Base-by-base conservation (phyloP, 2,888 invertebrate genomes). In the Cryptocheilus praepositus region DNA sequence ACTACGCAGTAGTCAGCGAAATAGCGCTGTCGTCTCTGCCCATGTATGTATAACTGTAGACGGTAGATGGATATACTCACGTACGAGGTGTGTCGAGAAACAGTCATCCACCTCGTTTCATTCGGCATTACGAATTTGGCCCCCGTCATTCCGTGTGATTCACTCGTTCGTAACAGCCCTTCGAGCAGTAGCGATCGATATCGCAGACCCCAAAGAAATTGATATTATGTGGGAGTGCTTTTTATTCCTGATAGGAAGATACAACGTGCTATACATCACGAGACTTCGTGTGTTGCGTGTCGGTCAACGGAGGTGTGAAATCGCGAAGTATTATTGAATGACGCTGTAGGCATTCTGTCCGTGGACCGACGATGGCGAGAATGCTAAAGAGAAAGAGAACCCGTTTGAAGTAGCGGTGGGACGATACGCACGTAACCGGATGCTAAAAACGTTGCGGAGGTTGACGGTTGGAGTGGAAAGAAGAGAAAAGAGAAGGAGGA, bases 381-480 rank as follows among this genome's bases (percentile, higher is more conserved):
- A 28, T 57, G 65, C 63, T 18, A 61, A 64, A 67, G 61, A 51
- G 61, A 61, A 60, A 52, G 60, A 59, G 60, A 57, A 49, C 68
- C 60, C 67, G 64, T 68, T 56, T 58, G 46, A 68, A 70, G 52
- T 54, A 63, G 46, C 54, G 62, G 59, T 64, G 67, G 57, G 64
- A 64, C 58, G 62, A 64, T 56, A 18, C 55, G 56, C 55, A 58
- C 53, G 22, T 53, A 22, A 53, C 53, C 19, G 36, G 36, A 36
- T 4, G 36, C 36, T 36, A 36, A 36, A 36, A 36, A 36, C 36
- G 36, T 36, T 36, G 36, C 36, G 36, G 36, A 36, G 36, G 11
- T 11, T 36, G 36, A 36, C n/a, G 13, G 49, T n/a, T 51, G 19
- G 18, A 45, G 36, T 43, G 13, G 22, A 15, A 54, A 15, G 51